Evolutionary conservation across 2,888 invertebrate genomes (phyloP).

Genomic region (Ellobium chinense): DNA sequence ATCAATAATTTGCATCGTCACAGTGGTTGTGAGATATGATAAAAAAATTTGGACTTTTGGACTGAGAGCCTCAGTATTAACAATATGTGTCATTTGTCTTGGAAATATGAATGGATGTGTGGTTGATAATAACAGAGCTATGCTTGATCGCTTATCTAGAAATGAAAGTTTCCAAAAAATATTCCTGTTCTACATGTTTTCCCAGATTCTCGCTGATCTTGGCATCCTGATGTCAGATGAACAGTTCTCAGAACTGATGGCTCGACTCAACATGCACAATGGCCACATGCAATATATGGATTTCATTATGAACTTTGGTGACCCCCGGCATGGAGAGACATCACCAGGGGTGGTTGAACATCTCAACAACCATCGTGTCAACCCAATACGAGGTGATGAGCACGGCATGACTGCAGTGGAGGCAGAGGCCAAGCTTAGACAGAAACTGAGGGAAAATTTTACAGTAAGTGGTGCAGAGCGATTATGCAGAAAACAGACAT

Average conservation of each 20-base stretch:
- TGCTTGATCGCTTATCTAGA: neutral
- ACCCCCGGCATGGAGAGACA: constrained; percentile 59
- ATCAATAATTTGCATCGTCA: too few relatives aligned
- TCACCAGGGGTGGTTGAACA: constrained; percentile 59
- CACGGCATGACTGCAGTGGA: constrained; percentile 71
- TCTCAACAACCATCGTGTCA: constrained; percentile 73
- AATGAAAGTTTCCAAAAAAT: neutral
- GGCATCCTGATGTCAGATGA: constrained; percentile 73
- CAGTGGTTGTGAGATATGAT: too few relatives aligned
- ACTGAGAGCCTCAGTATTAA: too few relatives aligned
- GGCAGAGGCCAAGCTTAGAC: constrained; percentile 67
- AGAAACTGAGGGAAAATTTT: constrained; percentile 76
- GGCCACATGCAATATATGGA: constrained; percentile 73
- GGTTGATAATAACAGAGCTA: neutral
- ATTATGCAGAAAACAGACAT: too few relatives aligned
- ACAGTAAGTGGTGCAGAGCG: constrained; percentile 72
- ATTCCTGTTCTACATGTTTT: too few relatives aligned
- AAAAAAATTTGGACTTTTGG: too few relatives aligned
- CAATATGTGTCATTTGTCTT: too few relatives aligned
- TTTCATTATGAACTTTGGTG: constrained; percentile 73
- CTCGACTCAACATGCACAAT: constrained; percentile 65
- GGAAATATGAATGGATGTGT: neutral
- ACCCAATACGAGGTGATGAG: constrained; percentile 75
- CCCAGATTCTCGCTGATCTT: constrained; percentile 67
- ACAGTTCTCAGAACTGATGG: constrained; percentile 70